phyloP scores from a whole-genome alignment of 2,797 vertebrate genomes.

The Myripristis murdjan region DNA sequence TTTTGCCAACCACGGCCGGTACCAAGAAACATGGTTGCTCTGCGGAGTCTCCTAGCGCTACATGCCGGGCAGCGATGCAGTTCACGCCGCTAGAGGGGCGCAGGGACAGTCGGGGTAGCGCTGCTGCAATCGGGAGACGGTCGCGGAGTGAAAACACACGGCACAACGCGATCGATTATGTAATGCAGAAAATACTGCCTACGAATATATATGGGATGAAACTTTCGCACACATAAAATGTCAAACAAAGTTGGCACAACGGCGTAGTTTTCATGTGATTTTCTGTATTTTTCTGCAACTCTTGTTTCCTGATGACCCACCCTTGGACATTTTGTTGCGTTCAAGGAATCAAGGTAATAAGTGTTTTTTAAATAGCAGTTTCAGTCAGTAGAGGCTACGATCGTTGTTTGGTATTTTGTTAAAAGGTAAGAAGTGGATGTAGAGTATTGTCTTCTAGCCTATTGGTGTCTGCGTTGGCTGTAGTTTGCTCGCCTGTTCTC shows the following conservation, averaged over 20 bases:
- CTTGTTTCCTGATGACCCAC: neutral
- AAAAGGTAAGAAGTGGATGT: neutral
- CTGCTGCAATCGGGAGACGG: conserved; percentile 40
- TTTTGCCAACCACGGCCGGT: conserved; percentile 73
- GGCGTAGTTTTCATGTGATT: conserved; percentile 17
- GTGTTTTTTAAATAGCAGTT: neutral
- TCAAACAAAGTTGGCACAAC: conserved; percentile 70
- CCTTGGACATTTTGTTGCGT: neutral
- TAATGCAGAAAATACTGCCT: neutral
- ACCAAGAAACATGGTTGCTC: conserved; percentile 82
- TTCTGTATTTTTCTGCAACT: conserved; percentile 15
- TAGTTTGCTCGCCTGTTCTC: neutral
- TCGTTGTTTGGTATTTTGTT: neutral
- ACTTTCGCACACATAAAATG: conserved; percentile 63
- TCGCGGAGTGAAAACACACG: conserved; percentile 8
- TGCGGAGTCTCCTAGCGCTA: conserved; percentile 87
- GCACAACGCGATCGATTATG: conserved; percentile 26
- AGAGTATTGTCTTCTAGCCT: neutral
- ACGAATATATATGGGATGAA: conserved; percentile 27
- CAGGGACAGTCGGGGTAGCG: conserved; percentile 76
- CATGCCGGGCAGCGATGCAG: conserved; percentile 80
- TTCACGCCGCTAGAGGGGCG: conserved; percentile 79
- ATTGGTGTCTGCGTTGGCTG: conserved; percentile 13
- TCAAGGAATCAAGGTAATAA: neutral
- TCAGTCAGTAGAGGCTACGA: neutral